Base-by-base conservation (phyloP, 2,888 invertebrate genomes). In the Leucoma salicis region DNA sequence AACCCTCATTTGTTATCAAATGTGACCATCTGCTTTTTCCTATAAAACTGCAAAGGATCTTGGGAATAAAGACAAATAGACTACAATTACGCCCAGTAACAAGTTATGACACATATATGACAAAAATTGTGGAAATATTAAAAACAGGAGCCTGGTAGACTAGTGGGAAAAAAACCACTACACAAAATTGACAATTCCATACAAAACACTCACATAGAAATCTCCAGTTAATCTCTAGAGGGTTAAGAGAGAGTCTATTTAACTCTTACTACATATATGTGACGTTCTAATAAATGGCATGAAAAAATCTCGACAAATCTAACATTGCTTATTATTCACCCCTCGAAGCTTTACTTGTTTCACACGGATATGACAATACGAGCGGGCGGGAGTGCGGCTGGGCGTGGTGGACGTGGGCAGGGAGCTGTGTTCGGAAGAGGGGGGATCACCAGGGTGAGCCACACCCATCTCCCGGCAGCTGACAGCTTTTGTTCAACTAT, bases 231-330 rank as follows among this genome's bases (percentile, higher is more conserved):
- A 84, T 85, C 78, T 65, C 65, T 63, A 46, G 46, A 64, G 79
- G 79, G 74, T 71, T 56, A 57, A 66, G 71, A n/a, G n/a, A n/a
- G n/a, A n/a, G 70, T 74, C 78, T 79, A 82, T 85, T 86, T 80
- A 79, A 80, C 73, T 73, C 57, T 61, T 76, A 78, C 77, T 78
- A 79, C 63, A 63, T n/a, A n/a, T n/a, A n/a, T 58, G 61, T 63
- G 64, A 61, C 58, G 65, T 64, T 58, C 50, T 57, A 63, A 75
- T 67, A 70, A 80, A 83, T 59, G 65, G 64, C 58, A 75, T 67
- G 70, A 78, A 82, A 80, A 82, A 84, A 82, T 78, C 79, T 70
- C 71, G 63, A 74, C 75, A 76, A 77, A 81, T 77, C 74, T 68
- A 65, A 70, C 74, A 78, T 81, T 82, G 78, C 83, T 74, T 69